Evolutionary conservation across 2,888 invertebrate genomes (phyloP).

Genomic region (Leptinotarsa peninsularis): DNA sequence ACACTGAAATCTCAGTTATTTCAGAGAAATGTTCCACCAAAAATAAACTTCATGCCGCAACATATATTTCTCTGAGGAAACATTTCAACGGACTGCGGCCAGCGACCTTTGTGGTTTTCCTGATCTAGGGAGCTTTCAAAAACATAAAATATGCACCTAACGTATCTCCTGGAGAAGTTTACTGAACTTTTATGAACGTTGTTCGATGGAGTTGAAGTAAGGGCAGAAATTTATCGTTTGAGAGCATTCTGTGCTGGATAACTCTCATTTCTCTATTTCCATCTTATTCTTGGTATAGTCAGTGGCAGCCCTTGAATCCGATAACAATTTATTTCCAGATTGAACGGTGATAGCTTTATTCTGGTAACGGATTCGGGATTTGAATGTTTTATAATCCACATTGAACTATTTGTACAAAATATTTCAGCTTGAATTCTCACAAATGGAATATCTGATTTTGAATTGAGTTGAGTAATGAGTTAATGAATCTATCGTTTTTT

Average conservation of each 20-base stretch:
- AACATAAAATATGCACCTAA: slow-evolving; percentile 9
- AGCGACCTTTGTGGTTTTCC: slow-evolving; percentile 7
- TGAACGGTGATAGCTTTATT: not conserved
- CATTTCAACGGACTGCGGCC: not conserved
- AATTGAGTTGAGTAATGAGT: too few relatives aligned
- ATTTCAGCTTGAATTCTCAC: too few relatives aligned
- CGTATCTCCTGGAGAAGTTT: slow-evolving; percentile 5
- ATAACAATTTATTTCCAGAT: not conserved
- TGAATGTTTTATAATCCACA: too few relatives aligned
- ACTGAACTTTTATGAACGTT: slow-evolving; percentile 7
- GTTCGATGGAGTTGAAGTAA: slow-evolving; percentile 9
- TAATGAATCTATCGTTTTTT: too few relatives aligned
- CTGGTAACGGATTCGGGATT: too few relatives aligned
- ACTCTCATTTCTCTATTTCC: not conserved
- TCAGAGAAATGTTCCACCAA: not conserved
- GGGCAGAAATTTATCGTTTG: not conserved
- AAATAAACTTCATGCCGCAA: not conserved
- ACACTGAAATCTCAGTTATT: not conserved
- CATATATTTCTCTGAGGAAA: slow-evolving; percentile 2
- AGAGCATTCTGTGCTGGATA: not conserved
- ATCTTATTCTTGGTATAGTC: not conserved
- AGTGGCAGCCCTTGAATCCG: not conserved
- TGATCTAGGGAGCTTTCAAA: slow-evolving; percentile 6
- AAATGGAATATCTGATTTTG: too few relatives aligned
- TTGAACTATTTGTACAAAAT: too few relatives aligned